Evolutionary conservation across 2,113 vertebrate genomes (phyloP).

Genomic region (Chlamydotis undulata): DNA sequence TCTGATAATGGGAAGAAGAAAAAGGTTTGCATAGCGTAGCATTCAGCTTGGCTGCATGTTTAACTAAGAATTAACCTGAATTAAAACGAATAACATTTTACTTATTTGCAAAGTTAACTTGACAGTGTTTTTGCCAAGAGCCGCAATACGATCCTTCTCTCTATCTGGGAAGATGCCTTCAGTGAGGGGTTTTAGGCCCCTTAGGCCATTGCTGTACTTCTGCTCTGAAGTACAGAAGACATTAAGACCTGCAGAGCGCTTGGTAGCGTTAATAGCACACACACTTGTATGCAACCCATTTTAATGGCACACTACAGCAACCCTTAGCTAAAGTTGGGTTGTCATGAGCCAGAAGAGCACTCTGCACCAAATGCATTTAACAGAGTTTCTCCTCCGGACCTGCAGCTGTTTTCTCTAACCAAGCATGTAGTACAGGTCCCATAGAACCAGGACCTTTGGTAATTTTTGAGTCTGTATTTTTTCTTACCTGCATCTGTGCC

Average conservation of each 20-base stretch:
- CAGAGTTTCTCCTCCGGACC: neutral
- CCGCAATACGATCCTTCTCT: neutral
- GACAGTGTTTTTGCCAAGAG: neutral
- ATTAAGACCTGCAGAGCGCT: neutral
- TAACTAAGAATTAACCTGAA: neutral
- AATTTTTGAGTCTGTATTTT: neutral
- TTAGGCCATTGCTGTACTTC: neutral
- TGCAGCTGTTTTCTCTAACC: neutral
- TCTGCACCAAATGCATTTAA: neutral
- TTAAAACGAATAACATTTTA: neutral
- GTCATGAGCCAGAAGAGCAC: neutral
- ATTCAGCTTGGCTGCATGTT: accelerated
- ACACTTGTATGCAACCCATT: neutral
- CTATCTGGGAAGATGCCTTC: neutral
- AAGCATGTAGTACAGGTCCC: neutral
- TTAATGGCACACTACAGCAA: neutral
- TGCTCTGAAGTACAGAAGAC: neutral
- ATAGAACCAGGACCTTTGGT: neutral
- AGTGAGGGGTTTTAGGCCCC: neutral
- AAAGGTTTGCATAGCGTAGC: neutral
- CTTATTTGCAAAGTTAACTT: neutral
- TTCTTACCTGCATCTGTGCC: neutral
- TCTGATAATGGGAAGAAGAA: neutral
- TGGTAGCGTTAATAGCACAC: neutral
- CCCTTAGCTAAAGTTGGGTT: neutral